These are phyloP conservation scores for Bryconaethiops microstoma DNA, from an alignment of 2,797 vertebrate genomes.

Conservation along the genomic window DNA sequence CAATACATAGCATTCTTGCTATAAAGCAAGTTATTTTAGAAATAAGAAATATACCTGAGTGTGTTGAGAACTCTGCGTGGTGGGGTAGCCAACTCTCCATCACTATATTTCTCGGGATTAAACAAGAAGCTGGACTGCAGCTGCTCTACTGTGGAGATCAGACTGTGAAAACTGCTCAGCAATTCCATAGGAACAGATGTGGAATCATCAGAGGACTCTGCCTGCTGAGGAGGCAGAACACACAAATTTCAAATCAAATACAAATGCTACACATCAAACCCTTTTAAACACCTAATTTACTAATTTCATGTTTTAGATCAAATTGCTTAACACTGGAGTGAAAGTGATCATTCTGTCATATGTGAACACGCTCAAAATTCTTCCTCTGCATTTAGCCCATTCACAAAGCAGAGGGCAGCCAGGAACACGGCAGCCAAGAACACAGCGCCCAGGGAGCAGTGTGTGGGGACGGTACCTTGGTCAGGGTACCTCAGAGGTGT, in stretches of 20 bases:
- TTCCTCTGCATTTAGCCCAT: no score
- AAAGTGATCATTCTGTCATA: no score
- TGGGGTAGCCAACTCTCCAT: slow-evolving; percentile 89
- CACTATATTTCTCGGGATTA: slow-evolving; percentile 86
- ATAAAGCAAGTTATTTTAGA: no score
- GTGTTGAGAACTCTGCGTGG: slow-evolving; percentile 90
- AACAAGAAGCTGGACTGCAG: slow-evolving; percentile 92
- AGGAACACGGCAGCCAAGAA: no score
- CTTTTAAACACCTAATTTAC: neutral
- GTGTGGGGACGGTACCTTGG: no score
- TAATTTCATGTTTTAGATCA: neutral
- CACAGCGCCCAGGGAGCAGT: no score
- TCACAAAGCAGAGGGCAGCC: no score
- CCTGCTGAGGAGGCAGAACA: slow-evolving; percentile 47
- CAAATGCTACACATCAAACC: neutral
- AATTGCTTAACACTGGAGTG: no score
- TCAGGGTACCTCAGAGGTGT: no score
- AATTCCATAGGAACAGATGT: slow-evolving; percentile 85
- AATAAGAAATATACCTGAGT: slow-evolving; percentile 80
- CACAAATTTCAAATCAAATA: neutral
- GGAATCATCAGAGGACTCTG: slow-evolving; percentile 75
- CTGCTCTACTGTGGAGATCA: slow-evolving; percentile 91
- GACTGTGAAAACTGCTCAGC: slow-evolving; percentile 87
- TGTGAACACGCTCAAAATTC: no score
- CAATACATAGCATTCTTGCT: neutral